Conservation (phyloP, 2,113 vertebrate genomes). For the Delphinapterus leucas region DNA sequence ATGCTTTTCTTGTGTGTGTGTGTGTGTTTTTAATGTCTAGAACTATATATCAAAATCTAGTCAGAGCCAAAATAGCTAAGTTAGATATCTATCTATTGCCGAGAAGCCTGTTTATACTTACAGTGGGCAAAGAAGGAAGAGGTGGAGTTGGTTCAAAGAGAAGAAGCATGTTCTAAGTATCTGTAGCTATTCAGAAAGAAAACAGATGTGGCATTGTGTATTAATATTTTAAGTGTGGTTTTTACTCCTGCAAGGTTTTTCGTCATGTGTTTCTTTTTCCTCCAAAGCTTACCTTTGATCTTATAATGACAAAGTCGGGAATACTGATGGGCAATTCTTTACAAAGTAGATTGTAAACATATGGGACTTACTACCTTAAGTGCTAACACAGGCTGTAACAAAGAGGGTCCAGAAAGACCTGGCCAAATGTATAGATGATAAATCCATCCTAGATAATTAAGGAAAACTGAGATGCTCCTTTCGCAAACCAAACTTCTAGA, state of each 20-base stretch:
- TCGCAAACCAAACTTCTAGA: not conserved
- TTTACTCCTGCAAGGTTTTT: not conserved
- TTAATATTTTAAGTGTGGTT: conserved; percentile 6
- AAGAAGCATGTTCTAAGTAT: not conserved
- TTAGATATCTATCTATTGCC: not conserved
- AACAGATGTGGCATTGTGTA: not conserved
- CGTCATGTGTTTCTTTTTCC: not conserved
- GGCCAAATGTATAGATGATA: not conserved
- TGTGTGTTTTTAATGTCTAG: not conserved
- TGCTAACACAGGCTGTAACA: not conserved
- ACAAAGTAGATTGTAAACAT: not conserved
- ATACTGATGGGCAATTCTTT: not conserved
- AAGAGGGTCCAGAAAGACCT: not conserved
- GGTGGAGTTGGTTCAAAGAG: not conserved
- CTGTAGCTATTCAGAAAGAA: not conserved
- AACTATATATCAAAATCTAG: conserved; percentile 49
- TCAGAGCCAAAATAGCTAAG: not conserved
- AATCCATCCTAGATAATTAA: not conserved
- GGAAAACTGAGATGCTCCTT: not conserved
- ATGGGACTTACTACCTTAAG: not conserved
- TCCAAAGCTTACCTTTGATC: not conserved
- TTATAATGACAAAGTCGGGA: conserved; percentile 21
- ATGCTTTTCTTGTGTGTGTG: not conserved
- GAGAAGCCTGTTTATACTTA: not conserved
- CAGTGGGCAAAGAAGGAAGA: not conserved